Base-by-base conservation (phyloP, 2,888 invertebrate species). In the Drosophila monieri region DNA sequence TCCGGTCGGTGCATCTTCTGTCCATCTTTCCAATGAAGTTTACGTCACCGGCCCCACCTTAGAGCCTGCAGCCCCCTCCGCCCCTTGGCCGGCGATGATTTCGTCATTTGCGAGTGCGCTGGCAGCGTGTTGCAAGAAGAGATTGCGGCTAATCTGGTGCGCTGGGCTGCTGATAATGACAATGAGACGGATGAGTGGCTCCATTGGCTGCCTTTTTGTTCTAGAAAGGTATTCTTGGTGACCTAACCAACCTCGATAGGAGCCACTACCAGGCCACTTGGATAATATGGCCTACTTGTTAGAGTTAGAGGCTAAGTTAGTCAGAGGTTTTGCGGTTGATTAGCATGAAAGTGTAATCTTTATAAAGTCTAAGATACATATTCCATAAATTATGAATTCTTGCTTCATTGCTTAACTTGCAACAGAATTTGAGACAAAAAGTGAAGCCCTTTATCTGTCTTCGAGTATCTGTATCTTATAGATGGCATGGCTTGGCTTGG, bases 41-140 rank as follows among this genome's bases (percentile, higher is more conserved):
- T 68, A 62, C 68, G 64, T 72, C 68, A 68, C 51, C 39, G 37
- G 53, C 72, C 25, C 72, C 25, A 47, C 35, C 49, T 49, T 49
- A 25, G 72, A 62, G 39, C 43, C 21, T n/a, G n/a, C n/a, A n/a
- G n/a, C n/a, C 32, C 12, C 35, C 41, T 10, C 27, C 41, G n/a
- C 27, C 48, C 6, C 32, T 15, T 9, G 12, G 30, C 43, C 18
- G 15, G 23, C 43, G 2, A 68, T 54, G 68, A 62, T 68, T 68
- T 68, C 68, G 14, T 68, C 68, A 68, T 72, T 49, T 46, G 35
- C 21, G 25, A 64, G 4, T 23, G 21, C 21, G 21, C 5, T 23
- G 21, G 4, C 3, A 23, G 21, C 1, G 18, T 18, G 18, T 18
- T 18, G 18, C 18, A 18, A 18, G 1, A 3, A 23, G 21, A 23